phyloP scores from a whole-genome alignment of 2,797 vertebrate species.

The Orientallactaga sibirica region DNA sequence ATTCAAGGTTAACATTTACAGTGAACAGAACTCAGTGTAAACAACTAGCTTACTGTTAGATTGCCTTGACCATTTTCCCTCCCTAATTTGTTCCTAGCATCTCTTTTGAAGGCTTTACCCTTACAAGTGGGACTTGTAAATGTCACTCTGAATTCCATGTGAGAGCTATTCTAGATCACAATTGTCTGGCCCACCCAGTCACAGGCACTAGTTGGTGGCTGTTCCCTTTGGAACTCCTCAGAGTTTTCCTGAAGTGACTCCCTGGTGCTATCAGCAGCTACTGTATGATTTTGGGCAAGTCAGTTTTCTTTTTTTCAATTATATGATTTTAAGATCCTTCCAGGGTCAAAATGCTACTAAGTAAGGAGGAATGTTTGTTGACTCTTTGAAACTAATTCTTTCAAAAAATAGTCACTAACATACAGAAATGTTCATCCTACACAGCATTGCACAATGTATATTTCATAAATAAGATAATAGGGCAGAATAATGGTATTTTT shows the following conservation, averaged over 20 bases:
- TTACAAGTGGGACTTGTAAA: not conserved
- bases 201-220: not conserved
- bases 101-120: not conserved
- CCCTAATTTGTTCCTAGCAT: slow-evolving; percentile 14
- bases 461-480: slow-evolving; percentile 41
- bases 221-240: not conserved
- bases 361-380: not conserved
- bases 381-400: slow-evolving; percentile 20
- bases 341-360: not conserved
- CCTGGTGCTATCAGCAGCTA: not conserved
- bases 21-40: not conserved
- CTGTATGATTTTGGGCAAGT: not conserved
- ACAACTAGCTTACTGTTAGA: not conserved
- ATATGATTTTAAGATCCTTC: slow-evolving; percentile 33
- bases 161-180: not conserved
- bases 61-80: slow-evolving; percentile 20
- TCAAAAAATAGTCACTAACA: not conserved
- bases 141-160: not conserved
- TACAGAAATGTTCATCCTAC: slow-evolving; percentile 8
- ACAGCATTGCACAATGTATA: not conserved
- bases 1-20: not conserved
- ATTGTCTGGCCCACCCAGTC: not conserved
- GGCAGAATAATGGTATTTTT: not conserved
- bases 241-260: not conserved
- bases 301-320: not conserved